A percentile compares a stretch with the other conserved stretches of the same genome.
Evolutionary conservation across 2,113 vertebrate species (phyloP).

Genomic region (Gymnobelideus leadbeateri): DNA sequence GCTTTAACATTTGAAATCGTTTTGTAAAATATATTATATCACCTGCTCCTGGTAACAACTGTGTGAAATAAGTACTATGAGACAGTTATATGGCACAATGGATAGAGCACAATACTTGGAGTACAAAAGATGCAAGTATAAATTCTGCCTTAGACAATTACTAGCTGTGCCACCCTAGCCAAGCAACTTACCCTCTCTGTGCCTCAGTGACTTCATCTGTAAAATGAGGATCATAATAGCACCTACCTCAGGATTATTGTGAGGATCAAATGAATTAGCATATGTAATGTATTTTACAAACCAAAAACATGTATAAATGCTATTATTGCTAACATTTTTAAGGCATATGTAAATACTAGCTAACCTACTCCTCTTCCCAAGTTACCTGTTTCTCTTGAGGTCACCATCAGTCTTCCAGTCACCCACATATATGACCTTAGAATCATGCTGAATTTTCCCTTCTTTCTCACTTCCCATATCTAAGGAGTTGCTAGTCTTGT

Average conservation of each 20-base stretch:
- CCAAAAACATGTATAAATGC: neutral
- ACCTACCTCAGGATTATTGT: neutral
- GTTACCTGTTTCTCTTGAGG: neutral
- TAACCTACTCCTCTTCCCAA: neutral
- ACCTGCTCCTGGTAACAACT: neutral
- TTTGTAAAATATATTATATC: neutral
- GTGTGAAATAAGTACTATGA: neutral
- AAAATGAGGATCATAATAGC: neutral
- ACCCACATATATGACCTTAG: neutral
- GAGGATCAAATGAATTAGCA: neutral
- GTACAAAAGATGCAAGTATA: neutral
- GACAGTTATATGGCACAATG: neutral
- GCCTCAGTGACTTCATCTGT: neutral
- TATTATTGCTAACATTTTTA: neutral
- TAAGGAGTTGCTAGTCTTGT: neutral
- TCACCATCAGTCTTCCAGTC: neutral
- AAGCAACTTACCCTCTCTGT: neutral
- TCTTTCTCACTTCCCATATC: neutral
- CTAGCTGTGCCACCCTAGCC: neutral
- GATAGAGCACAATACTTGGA: neutral
- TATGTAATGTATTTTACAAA: neutral
- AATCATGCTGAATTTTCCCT: neutral
- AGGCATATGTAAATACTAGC: neutral
- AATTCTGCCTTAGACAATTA: neutral
- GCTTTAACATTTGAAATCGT: neutral